phyloP scores from a whole-genome alignment of 2,888 invertebrate species.

The Hipparchia sbordonii region DNA sequence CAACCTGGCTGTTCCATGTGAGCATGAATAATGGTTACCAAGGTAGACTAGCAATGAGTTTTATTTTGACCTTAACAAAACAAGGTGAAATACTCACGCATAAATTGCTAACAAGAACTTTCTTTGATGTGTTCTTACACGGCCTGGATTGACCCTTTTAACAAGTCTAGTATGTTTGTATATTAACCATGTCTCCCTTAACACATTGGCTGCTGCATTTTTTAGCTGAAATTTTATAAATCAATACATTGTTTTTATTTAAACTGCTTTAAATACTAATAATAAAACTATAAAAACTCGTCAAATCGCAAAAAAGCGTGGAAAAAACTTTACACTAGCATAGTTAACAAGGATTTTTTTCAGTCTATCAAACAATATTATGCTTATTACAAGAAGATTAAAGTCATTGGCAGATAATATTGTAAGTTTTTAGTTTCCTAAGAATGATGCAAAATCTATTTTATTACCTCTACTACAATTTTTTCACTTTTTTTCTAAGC shows the following conservation, averaged over 20 bases:
- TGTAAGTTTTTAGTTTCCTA: neutral
- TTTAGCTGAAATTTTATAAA: slow-evolving; percentile 89
- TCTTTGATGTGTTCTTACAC: slow-evolving; percentile 98
- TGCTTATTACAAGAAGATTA: neutral
- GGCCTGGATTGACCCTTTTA: slow-evolving; percentile 97
- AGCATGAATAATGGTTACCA: too few relatives aligned
- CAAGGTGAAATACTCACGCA: slow-evolving; percentile 87
- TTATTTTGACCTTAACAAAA: neutral
- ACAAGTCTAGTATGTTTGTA: slow-evolving; percentile 99
- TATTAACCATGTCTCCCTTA: slow-evolving; percentile 99
- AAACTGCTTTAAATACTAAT: slow-evolving; percentile 7
- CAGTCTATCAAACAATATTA: neutral
- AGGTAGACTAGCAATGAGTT: neutral
- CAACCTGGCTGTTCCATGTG: too few relatives aligned
- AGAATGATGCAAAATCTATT: neutral
- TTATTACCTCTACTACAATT: too few relatives aligned
- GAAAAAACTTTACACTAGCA: slow-evolving; percentile 14
- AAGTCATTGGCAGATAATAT: slow-evolving; percentile 15
- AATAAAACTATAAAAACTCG: slow-evolving; percentile 20
- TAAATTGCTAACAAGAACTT: slow-evolving; percentile 99
- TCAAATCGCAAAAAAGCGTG: slow-evolving; percentile 34
- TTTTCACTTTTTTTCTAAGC: neutral
- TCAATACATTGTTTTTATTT: slow-evolving; percentile 24
- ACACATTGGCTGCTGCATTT: slow-evolving; percentile 99
- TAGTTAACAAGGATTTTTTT: neutral